Conservation (phyloP, 2,113 vertebrate genomes). For the Irena cyanogastra region DNA sequence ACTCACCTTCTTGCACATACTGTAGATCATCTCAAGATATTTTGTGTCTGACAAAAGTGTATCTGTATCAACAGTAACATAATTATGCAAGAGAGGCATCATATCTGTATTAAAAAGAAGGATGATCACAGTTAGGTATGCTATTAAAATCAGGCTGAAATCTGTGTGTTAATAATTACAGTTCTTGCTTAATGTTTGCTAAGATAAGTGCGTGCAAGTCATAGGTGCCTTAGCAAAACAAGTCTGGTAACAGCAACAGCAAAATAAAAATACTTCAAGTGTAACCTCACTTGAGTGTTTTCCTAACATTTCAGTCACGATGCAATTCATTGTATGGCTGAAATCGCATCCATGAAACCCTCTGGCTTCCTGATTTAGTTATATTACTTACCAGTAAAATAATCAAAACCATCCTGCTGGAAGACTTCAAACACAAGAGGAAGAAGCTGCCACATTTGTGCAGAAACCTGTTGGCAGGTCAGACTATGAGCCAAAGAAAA, state of each 20-base stretch:
- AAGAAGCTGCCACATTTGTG: slow-evolving; percentile 98
- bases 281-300: neutral
- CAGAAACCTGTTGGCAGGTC: slow-evolving; percentile 97
- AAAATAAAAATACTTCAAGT: neutral
- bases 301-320: neutral
- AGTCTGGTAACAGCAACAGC: neutral
- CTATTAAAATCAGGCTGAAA: neutral
- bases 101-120: slow-evolving; percentile 81
- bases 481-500: slow-evolving; percentile 96
- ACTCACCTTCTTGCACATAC: slow-evolving; percentile 98
- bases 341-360: neutral
- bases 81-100: slow-evolving; percentile 99
- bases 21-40: slow-evolving; percentile 98
- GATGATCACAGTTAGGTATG: neutral
- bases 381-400: slow-evolving; percentile 78
- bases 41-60: slow-evolving; percentile 96
- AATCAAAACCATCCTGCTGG: slow-evolving; percentile 98
- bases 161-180: neutral
- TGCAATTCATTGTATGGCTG: neutral
- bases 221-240: neutral
- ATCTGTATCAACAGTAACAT: slow-evolving; percentile 95
- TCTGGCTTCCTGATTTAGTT: neutral
- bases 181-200: neutral
- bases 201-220: neutral
- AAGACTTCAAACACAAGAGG: slow-evolving; percentile 97